Evolutionary conservation across 2,888 invertebrate genomes (phyloP), one percentile per base, ranked within the genome.

Genomic region (Gisinianus flammeolus): DNA sequence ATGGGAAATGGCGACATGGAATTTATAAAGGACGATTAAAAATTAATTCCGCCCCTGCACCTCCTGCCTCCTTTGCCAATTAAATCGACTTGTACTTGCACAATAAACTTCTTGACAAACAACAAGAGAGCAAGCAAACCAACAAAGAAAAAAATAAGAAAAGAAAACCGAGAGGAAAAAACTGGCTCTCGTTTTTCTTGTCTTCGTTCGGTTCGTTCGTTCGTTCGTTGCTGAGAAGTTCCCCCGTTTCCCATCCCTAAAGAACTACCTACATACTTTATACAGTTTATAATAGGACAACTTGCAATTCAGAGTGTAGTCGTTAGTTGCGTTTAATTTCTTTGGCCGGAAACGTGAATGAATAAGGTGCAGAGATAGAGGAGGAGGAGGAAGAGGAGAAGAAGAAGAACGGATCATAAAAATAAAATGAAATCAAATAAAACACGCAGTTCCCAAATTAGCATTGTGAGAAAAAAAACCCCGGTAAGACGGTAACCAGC

Each of bases 21-120:
- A 79, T 79, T 79, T 71, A 75, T 79, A 75, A 64, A 76, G 58
- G 52, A 76, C 71, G 75, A 71, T 76, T 79, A 79, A 79, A 74
- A 79, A 79, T 79, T 75, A 79, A 79, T 79, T 79, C 71, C 76
- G 62, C 75, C 58, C 35, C 68, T 30, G 56, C 56, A 58, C 69
- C 62, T 76, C 66, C 66, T 30, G 30, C 35, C 74, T 62, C 64
- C n/a, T 66, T 30, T 44, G 6, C 66, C 66, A 67, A 75, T 75
- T 72, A 72, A 72, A 72, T 62, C 72, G 16, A 62, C 10, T 24
- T 62, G 24, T 24, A 62, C 62, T 24, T 24, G 6, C 12, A 56
- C 6, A 56, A 6, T 56, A 56, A 56, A 12, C 4, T 56, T n/a
- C n/a, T 56, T n/a, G 10, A 56, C 8, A 35, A 35, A 8, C 35